Percentiles rank a stretch among this genome's conserved stretches.
phyloP scores from a whole-genome alignment of 2,797 vertebrate species.

The Ctenopoma multispine region DNA sequence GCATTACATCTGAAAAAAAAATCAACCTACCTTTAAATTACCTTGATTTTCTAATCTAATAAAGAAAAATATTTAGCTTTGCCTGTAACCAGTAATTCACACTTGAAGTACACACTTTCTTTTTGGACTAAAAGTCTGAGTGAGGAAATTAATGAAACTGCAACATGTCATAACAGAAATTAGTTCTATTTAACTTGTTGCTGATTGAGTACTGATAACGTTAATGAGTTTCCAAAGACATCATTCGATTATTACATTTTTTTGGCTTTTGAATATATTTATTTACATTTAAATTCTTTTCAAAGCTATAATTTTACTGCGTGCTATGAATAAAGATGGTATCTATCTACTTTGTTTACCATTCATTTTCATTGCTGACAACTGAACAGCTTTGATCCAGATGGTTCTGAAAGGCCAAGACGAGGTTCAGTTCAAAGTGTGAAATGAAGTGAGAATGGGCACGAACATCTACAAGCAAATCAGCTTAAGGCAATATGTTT shows the following conservation, averaged over 20 bases:
- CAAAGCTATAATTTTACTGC: slow-evolving; percentile 11
- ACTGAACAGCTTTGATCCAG: slow-evolving; percentile 40
- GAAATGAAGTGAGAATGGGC: slow-evolving; percentile 16
- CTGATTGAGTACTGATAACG: slow-evolving; percentile 12
- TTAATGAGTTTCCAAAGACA: neutral
- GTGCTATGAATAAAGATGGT: slow-evolving; percentile 15
- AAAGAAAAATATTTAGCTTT: slow-evolving; percentile 41
- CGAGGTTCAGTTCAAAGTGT: slow-evolving; percentile 12
- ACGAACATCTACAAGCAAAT: neutral
- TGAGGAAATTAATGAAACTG: slow-evolving; percentile 7
- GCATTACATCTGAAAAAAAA: slow-evolving; percentile 55
- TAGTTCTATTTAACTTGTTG: neutral
- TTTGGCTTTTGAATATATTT: neutral
- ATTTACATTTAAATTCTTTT: slow-evolving; percentile 1
- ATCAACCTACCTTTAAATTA: slow-evolving; percentile 49
- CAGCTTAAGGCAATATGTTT: slow-evolving; percentile 6
- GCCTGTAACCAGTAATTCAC: slow-evolving; percentile 5
- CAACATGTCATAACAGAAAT: neutral
- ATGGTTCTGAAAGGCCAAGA: neutral
- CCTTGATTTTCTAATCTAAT: slow-evolving; percentile 49
- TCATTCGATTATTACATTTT: neutral
- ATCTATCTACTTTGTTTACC: slow-evolving; percentile 13
- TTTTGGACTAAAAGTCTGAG: neutral
- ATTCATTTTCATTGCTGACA: slow-evolving; percentile 20
- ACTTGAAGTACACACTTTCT: neutral